Conservation (phyloP, 64 coral and sea anemone genomes). For the Acropora yongei region DNA sequence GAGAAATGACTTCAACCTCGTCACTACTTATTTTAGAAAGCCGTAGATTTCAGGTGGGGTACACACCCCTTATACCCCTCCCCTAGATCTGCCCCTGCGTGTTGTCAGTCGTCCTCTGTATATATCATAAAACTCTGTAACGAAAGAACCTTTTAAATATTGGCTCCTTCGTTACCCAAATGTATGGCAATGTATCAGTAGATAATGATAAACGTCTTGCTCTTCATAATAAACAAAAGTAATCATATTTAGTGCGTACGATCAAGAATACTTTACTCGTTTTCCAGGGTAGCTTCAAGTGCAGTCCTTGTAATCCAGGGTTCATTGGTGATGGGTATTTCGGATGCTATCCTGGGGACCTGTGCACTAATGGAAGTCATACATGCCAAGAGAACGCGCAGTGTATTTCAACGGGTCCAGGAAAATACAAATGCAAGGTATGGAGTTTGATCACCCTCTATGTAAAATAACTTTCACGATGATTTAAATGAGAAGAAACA, state of each 20-base stretch:
- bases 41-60: too few relatives aligned
- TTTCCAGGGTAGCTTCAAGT: conserved; percentile 86
- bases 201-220: not conserved
- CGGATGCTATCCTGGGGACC: conserved; percentile 87
- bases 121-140: too few relatives aligned
- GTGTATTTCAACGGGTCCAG: conserved; percentile 76
- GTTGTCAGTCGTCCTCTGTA: too few relatives aligned
- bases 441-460: not conserved
- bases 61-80: too few relatives aligned
- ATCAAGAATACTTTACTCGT: not conserved
- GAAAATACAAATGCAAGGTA: conserved; percentile 90
- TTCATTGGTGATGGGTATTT: conserved; percentile 90
- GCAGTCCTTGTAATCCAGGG: conserved; percentile 91
- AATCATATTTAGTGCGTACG: not conserved
- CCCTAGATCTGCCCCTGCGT: too few relatives aligned
- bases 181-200: not conserved
- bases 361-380: conserved; percentile 78
- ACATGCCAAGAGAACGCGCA: conserved; percentile 80
- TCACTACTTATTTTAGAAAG: too few relatives aligned
- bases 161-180: too few relatives aligned
- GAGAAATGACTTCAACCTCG: too few relatives aligned
- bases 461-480: too few relatives aligned
- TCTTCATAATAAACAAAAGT: not conserved
- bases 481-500: too few relatives aligned
- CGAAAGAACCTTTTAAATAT: too few relatives aligned